Conservation (phyloP, 2,888 invertebrate genomes). For the Phorcus lineatus region DNA sequence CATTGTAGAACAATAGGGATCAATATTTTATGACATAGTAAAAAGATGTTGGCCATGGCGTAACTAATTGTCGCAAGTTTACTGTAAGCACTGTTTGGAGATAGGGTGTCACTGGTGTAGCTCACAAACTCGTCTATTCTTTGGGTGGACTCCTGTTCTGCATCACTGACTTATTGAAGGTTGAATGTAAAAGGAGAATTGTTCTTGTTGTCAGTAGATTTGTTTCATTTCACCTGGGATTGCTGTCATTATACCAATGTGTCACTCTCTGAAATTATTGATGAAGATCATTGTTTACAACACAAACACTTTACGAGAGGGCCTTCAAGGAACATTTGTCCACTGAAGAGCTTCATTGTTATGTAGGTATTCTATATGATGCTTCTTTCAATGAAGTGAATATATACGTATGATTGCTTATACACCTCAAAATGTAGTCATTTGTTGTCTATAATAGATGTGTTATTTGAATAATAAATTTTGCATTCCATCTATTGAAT, state of each 20-base stretch:
- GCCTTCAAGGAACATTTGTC: no score
- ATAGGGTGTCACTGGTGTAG: not conserved
- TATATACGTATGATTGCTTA: no score
- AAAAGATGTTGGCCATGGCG: not conserved
- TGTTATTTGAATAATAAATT: no score
- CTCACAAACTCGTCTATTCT: not conserved
- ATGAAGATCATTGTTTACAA: not conserved
- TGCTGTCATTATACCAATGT: not conserved
- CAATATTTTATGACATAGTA: not conserved
- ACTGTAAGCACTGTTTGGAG: not conserved
- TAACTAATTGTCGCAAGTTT: not conserved
- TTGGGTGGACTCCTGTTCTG: not conserved
- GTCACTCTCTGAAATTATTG: not conserved
- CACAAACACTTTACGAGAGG: no score
- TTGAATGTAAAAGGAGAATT: constrained; percentile 9
- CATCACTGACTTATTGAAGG: not conserved
- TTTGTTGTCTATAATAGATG: no score
- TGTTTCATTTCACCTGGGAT: not conserved
- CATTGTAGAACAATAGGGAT: not conserved
- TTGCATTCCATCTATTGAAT: no score
- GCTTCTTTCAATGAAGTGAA: no score
- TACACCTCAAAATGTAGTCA: no score
- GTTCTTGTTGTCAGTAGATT: not conserved
- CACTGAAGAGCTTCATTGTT: no score
- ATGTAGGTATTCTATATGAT: no score